Evolutionary conservation across 2,113 vertebrate genomes (phyloP), one percentile per base, ranked within the genome.

Genomic region (Rhodinocichla rosea): DNA sequence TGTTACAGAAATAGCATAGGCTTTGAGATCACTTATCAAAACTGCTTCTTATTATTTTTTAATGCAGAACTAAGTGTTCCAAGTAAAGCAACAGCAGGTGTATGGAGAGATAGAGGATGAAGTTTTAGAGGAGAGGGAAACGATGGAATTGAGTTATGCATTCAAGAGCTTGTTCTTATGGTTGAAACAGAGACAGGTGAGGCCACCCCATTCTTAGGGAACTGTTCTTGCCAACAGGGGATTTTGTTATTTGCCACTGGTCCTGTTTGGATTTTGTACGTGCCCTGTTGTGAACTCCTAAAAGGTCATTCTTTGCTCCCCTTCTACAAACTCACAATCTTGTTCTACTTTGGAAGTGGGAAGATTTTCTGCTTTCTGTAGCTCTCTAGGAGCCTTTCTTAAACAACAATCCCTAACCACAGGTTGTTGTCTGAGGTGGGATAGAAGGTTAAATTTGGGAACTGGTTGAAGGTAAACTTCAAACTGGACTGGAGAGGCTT

Each of bases 371-470:
- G 4, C 15, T 60, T 75, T 44, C 30, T 84, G 33, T 23, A 37
- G 11, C 12, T 71, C 8, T 68, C 12, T 30, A 44, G 39, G 11
- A 74, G 18, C 12, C 64, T 83, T 90, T 85, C 32, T 45, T 76
- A 45, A 91, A 65, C 33, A 47, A 7, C 0, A 1, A 8, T 62
- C 14, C 27, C 37, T 22, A 32, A 6, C 8, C 0, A 2, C 23
- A 24, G 20, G 13, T 22, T 53, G 13, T 28, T 33, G 23, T 45
- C 53, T 76, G 59, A 89, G 20, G 9, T 2, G 3, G 40, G 9
- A 79, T 21, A 33, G 28, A 64, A 71, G 13, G 15, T 14, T 53
- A 40, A 49, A 37, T 80, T 80, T 73, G 20, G 21, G 16, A 80
- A 24, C 42, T 13, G 26, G 7, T 62, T 80, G 45, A 37, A 74